Percentiles rank a stretch among this genome's conserved stretches.
Conservation (phyloP, 2,888 invertebrate genomes). For the Archips crataeganus region DNA sequence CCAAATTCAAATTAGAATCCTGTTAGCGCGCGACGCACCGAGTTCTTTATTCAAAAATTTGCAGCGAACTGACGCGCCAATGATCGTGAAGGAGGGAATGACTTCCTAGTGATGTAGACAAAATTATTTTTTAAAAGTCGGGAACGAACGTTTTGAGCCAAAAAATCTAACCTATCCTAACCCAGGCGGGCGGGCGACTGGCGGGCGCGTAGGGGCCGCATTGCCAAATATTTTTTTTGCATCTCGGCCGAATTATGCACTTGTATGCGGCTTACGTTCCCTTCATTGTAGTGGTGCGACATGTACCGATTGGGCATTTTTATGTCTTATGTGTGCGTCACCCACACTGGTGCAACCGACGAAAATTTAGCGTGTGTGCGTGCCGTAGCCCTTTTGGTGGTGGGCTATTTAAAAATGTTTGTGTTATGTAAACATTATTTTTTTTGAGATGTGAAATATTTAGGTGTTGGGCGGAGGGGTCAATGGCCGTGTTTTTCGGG, state of each 20-base stretch:
- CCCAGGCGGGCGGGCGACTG: conserved; percentile 85
- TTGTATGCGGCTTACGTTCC: conserved; percentile 86
- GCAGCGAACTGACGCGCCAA: conserved; percentile 72
- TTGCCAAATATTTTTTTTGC: conserved; percentile 87
- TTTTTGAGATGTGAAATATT: conserved; percentile 79
- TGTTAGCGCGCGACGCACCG: conserved; percentile 62
- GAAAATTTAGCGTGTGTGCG: conserved; percentile 78
- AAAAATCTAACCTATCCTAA: conserved; percentile 87
- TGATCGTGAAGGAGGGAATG: conserved; percentile 71
- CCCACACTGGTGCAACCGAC: conserved; percentile 71
- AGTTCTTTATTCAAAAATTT: conserved; percentile 78
- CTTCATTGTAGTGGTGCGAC: conserved; percentile 85
- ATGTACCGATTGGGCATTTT: conserved; percentile 83
- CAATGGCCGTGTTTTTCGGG: conserved; percentile 81
- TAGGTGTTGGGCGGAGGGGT: conserved; percentile 79
- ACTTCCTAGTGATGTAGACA: conserved; percentile 74
- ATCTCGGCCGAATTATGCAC: conserved; percentile 86
- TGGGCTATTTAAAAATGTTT: conserved; percentile 78
- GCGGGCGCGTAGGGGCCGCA: conserved; percentile 85
- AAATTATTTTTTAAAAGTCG: conserved; percentile 78
- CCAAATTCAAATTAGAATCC: conserved; percentile 69
- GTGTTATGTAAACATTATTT: conserved; percentile 84
- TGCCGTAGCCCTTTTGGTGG: conserved; percentile 70
- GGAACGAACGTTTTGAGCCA: conserved; percentile 84
- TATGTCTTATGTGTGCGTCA: conserved; percentile 76